phyloP scores from a whole-genome alignment of 2,888 invertebrate species.

The Petrophora chlorosata region DNA sequence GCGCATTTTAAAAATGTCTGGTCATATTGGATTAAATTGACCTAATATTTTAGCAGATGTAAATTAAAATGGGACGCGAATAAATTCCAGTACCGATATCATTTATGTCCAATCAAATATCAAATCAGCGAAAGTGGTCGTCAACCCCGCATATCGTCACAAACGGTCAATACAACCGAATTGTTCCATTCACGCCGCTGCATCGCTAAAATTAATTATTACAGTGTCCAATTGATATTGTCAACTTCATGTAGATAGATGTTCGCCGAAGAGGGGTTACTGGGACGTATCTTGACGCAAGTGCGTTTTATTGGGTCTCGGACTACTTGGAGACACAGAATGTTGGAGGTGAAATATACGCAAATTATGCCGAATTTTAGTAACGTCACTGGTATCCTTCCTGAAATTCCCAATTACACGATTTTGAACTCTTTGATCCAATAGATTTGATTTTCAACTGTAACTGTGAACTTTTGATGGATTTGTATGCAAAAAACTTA shows the following conservation, averaged over 20 bases:
- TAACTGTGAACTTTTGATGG: too few species aligned
- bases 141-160: slow-evolving; percentile 37
- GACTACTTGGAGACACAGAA: neutral
- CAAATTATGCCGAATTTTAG: too few species aligned
- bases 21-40: too few species aligned
- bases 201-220: slow-evolving; percentile 70
- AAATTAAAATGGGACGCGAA: too few species aligned
- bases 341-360: neutral
- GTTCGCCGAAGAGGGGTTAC: slow-evolving; percentile 54
- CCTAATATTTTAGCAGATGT: too few species aligned
- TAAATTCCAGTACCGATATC: too few species aligned
- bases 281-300: slow-evolving; percentile 60
- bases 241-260: slow-evolving; percentile 69
- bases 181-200: slow-evolving; percentile 50
- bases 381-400: too few species aligned
- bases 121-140: slow-evolving; percentile 44
- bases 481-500: too few species aligned
- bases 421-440: too few species aligned
- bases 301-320: slow-evolving; percentile 1
- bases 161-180: slow-evolving; percentile 48
- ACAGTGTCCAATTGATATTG: slow-evolving; percentile 64
- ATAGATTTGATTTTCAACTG: too few species aligned
- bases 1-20: too few species aligned
- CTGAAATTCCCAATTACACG: too few species aligned
- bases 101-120: slow-evolving; percentile 42